Base-by-base conservation (phyloP, 2,888 invertebrate species). In the Aspidiotus destructor region DNA sequence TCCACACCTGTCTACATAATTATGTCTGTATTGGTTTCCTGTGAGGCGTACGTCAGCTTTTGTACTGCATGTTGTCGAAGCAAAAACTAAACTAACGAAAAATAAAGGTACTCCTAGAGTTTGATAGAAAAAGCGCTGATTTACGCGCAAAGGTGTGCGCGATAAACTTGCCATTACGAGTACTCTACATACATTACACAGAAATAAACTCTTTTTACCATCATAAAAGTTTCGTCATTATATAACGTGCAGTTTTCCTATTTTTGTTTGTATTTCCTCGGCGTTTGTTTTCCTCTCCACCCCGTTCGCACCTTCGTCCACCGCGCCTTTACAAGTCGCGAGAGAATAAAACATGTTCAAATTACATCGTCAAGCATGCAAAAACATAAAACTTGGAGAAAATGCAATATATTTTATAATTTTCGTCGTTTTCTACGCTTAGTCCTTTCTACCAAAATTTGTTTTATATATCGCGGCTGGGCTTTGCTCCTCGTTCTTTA, bases 341-440 rank as follows among this genome's bases (percentile, higher is more conserved):
- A 48, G 65, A 65, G 65, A 65, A 65, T 65, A 65, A 65, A 65
- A 65, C 65, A 65, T 65, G 65, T 65, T 65, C 65, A 65, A 65
- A 65, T 65, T 65, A 65, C 65, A 65, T 58, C 65, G 65, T 48
- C 65, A 55, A 65, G 65, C 65, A 65, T 65, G 65, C 65, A 58
- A 65, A 65, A 65, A 65, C 65, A 65, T 65, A 65, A 65, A 65
- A 65, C 65, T 65, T 65, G 58, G 65, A 54, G 28, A 28, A 28
- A 58, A 65, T 40, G 58, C 65, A 44, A 65, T 65, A 65, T 65
- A 65, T 65, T 65, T 65, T 65, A 65, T 65, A 65, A 65, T 65
- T 65, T 65, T 65, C 65, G 65, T 65, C 65, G 65, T 65, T 65
- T 58, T 65, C 65, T 57, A 17, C 65, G 57, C 44, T 58, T 15